These are phyloP conservation scores for Melanostoma scalare DNA, from an alignment of 2,888 invertebrate species.

Conservation along the genomic window DNA sequence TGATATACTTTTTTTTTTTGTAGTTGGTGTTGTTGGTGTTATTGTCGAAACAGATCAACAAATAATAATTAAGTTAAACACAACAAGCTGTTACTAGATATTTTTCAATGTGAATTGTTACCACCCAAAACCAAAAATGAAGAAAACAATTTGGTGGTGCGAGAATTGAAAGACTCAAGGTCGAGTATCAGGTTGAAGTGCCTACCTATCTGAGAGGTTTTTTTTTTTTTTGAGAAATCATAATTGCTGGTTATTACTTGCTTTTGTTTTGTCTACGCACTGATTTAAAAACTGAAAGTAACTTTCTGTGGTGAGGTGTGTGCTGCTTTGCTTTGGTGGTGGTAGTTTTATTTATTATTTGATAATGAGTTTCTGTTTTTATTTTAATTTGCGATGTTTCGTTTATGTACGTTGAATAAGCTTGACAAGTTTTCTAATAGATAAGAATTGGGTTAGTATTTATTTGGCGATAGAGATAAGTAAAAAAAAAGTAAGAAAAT, in stretches of 20 bases:
- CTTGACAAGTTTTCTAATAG: no score
- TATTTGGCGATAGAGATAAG: no score
- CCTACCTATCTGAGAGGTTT: slow-evolving; percentile 6
- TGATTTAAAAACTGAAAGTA: background rate
- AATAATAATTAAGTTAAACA: slow-evolving; percentile 31
- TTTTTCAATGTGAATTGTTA: slow-evolving; percentile 3
- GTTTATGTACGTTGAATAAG: no score
- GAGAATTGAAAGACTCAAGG: slow-evolving; percentile 44
- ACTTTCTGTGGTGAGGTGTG: no score
- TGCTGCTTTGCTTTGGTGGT: no score
- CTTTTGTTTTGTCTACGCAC: background rate
- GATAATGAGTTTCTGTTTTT: no score
- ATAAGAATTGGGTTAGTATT: no score
- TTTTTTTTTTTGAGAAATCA: background rate
- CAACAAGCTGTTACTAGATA: slow-evolving; percentile 19
- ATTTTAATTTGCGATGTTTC: no score
- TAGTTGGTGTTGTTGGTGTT: background rate
- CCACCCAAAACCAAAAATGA: background rate
- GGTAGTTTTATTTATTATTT: no score
- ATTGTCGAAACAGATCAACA: slow-evolving; percentile 27
- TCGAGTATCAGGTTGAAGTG: slow-evolving; percentile 24
- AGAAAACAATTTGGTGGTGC: slow-evolving; percentile 11
- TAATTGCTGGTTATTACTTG: background rate
- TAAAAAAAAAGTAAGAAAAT: no score
- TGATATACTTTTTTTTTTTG: slow-evolving; percentile 4